phyloP scores from a whole-genome alignment of 2,888 invertebrate species.

The Nephrotoma flavescens region DNA sequence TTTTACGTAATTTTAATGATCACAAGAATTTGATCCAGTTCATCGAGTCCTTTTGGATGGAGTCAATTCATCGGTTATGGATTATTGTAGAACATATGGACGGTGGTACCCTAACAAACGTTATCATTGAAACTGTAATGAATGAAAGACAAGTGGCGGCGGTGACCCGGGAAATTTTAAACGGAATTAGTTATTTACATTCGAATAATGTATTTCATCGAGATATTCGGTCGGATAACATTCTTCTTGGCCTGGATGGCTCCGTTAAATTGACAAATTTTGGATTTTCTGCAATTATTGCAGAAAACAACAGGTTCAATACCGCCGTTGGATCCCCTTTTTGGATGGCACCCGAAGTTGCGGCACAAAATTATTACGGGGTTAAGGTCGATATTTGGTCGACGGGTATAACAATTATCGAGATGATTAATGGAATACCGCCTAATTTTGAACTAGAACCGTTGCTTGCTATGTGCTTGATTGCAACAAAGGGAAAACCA shows the following conservation, averaged over 20 bases:
- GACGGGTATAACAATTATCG: constrained; percentile 90
- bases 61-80: constrained; percentile 82
- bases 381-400: constrained; percentile 92
- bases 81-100: constrained; percentile 92
- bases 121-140: constrained; percentile 94
- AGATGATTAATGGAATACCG: constrained; percentile 90
- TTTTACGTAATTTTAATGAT: constrained; percentile 68
- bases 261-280: constrained; percentile 89
- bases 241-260: constrained; percentile 85
- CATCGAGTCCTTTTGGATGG: constrained; percentile 80
- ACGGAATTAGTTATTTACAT: constrained; percentile 82
- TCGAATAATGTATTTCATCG: constrained; percentile 81
- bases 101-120: constrained; percentile 91
- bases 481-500: constrained; percentile 90
- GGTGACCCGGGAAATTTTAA: constrained; percentile 76
- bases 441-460: constrained; percentile 94
- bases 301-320: constrained; percentile 85
- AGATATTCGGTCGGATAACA: constrained; percentile 96
- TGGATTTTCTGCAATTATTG: constrained; percentile 95
- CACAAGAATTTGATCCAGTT: constrained; percentile 95
- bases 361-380: constrained; percentile 83
- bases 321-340: constrained; percentile 98
- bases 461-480: constrained; percentile 82
- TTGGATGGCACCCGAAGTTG: constrained; percentile 97
- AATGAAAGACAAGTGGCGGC: constrained; percentile 94